These are phyloP conservation scores for Xenops minutus DNA, from an alignment of 2,797 vertebrate species.

Conservation along the genomic window DNA sequence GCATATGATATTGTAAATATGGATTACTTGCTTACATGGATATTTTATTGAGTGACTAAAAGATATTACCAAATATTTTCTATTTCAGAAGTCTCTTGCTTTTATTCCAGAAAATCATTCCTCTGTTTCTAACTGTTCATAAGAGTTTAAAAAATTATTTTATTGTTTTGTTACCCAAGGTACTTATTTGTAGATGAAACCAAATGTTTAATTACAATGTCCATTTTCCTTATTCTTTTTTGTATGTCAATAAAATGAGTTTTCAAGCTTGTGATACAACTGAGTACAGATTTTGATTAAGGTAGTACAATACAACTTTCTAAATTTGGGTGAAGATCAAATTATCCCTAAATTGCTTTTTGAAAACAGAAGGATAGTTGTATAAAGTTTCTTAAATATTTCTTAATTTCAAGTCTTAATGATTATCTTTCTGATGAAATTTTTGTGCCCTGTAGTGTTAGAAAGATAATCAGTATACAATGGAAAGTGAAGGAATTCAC, in stretches of 20 bases:
- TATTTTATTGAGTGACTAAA: constrained; percentile 9
- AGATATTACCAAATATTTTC: constrained; percentile 45
- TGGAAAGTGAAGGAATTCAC: background rate
- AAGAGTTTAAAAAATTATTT: constrained; percentile 32
- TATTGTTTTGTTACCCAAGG: constrained; percentile 24
- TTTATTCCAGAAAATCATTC: constrained; percentile 14
- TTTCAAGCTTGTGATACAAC: constrained; percentile 28
- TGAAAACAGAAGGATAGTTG: background rate
- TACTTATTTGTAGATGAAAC: constrained; percentile 22
- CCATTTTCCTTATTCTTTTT: constrained; percentile 57
- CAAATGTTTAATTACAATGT: constrained; percentile 31
- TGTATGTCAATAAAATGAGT: constrained; percentile 66
- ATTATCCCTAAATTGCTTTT: background rate
- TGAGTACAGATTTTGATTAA: background rate
- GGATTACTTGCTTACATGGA: constrained; percentile 11
- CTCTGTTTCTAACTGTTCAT: constrained; percentile 9
- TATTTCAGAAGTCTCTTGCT: constrained; percentile 40
- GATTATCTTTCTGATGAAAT: background rate
- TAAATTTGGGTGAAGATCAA: background rate
- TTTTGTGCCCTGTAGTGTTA: background rate
- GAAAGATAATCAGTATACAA: background rate
- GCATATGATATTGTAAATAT: constrained; percentile 38
- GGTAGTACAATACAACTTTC: background rate
- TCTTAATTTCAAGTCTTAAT: background rate
- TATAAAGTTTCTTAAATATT: background rate